Evolutionary conservation across 2,797 vertebrate genomes (phyloP), one percentile per base, ranked within the genome.

Genomic region (Epinephelus awoara): DNA sequence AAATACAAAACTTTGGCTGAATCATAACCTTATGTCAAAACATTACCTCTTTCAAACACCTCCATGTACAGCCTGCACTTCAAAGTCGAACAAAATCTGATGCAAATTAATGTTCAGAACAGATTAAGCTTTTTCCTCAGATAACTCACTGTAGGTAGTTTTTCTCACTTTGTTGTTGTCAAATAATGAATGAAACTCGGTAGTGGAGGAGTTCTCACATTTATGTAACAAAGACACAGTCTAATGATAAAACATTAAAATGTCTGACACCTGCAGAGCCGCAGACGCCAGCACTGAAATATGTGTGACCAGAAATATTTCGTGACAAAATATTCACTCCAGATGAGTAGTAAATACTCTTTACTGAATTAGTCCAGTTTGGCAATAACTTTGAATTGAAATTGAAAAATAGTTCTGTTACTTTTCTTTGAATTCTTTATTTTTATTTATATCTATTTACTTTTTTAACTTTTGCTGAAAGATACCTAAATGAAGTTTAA

Each of bases 11-110:
- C 83, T 74, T 61, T 59, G 80, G 86, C 68, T 92, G 89, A 91
- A 89, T 92, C 87, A 91, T 77, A 74, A 34, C 34, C 58, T 58
- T 73, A 71, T 72, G 82, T 90, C 80, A 90, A 81, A 89, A 73
- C 85, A 81, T 46, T 23, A 80, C 75, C 38, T 72, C 42, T 59
- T 57, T 86, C 70, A 76, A 63, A 85, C 83, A 73, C 77, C 86
- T 44, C 55, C 34, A 19, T 85, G 76, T 49, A 76, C 70, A 67
- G 42, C 17, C 64, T 19, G 14, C 9, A 72, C 83, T 83, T 89
- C 69, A 88, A 86, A 90, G 88, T 77, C 29, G 62, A 14, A 66
- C 69, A 52, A 50, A 69, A 67, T 67, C 12, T 67, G 64, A 72
- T 79, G 56, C 47, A 77, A 63, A 83, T 68, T 62, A 19, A 11